Evolutionary conservation across 2,797 vertebrate genomes (phyloP), one percentile per base, ranked within the genome.

Genomic region (Enteromius trimaculatus): DNA sequence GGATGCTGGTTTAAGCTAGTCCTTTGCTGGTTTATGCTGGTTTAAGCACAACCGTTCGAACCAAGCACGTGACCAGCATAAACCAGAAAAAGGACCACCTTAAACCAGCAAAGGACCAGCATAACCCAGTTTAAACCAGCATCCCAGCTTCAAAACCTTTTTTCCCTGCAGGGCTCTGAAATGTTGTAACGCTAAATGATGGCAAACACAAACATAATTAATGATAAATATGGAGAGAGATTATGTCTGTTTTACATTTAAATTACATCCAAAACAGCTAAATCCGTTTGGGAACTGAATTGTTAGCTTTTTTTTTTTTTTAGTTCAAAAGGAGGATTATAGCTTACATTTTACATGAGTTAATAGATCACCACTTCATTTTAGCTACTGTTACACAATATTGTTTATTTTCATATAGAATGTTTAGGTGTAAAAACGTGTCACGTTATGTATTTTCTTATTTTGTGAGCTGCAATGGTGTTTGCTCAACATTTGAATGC

Each of bases 211-310:
- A 7, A 26, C n/a, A 14, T 53, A 16, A 65, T 82, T 42, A 64
- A 80, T 68, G 29, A n/a, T 51, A 55, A 39, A 31, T 39, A 62
- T 80, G 23, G 17, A 29, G 16, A 53, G 80, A 82, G 47, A 39
- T 76, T 6, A 65, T 26, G 1, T 53, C 58, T 75, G 42, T 65
- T 82, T 82, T 21, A 29, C 47, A 66, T 82, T 72, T 64, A 6
- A 81, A 62, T 62, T 3, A 39, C 8, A 49, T 39, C 3, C 58
- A 34, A 34, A 19, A 53, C 34, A 7, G 51, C 60, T 14, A 21
- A 80, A 68, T 53, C 14, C 17, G 0, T 39, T 17, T 70, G 16
- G 4, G 3, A 39, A 39, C 19, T 1, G 17, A 19, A 29, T 11
- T 29, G 1, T 29, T 29, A 29, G 2, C n/a, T 0, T 1, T 11